phyloP scores from a whole-genome alignment of 1,140 invertebrate species.

The Oedothorax gibbosus region DNA sequence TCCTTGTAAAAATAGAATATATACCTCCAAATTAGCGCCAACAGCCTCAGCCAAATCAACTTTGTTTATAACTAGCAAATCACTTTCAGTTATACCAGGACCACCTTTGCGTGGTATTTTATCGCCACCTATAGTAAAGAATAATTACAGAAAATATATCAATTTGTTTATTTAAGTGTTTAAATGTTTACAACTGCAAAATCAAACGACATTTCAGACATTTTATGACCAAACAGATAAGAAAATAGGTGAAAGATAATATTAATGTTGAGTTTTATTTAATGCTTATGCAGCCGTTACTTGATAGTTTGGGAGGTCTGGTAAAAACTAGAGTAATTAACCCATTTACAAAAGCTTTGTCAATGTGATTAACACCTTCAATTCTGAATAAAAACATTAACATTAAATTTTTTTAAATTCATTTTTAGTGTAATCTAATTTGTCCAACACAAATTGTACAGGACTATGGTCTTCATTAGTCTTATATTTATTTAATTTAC shows the following conservation, averaged over 20 bases:
- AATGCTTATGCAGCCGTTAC: neutral
- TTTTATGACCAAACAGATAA: neutral
- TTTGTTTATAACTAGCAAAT: slow-evolving; percentile 70
- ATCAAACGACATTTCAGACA: no score
- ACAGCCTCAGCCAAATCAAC: slow-evolving; percentile 69
- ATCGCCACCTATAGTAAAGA: slow-evolving; percentile 65
- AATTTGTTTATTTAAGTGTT: neutral
- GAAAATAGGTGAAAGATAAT: neutral
- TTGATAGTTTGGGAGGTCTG: no score
- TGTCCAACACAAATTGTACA: no score
- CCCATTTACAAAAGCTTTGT: no score
- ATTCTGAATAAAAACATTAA: no score
- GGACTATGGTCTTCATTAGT: no score
- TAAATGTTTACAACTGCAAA: no score
- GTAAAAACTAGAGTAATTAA: no score
- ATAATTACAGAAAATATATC: neutral
- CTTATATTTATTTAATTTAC: no score
- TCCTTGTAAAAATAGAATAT: neutral
- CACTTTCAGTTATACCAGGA: slow-evolving; percentile 69
- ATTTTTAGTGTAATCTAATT: no score
- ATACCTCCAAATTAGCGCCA: slow-evolving; percentile 65
- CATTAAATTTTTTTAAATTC: no score
- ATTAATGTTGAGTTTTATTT: neutral
- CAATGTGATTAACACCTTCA: no score
- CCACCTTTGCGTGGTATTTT: slow-evolving; percentile 69